phyloP scores from a whole-genome alignment of 2,888 invertebrate genomes.

The Metacarcinus magister region DNA sequence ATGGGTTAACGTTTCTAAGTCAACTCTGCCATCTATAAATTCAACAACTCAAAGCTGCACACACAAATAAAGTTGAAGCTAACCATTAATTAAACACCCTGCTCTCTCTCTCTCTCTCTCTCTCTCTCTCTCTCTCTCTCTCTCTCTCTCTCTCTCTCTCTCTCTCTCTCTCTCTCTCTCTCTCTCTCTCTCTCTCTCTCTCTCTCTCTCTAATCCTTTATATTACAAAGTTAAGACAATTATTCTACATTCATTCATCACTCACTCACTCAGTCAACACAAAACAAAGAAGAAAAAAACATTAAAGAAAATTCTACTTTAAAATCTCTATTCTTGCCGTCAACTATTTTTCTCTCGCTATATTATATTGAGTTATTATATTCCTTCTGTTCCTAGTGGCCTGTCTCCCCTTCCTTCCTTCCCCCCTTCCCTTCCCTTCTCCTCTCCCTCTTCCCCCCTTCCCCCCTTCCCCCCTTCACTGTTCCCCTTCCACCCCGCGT shows the following conservation, averaged over 20 bases:
- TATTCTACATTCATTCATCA: not conserved
- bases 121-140: no score
- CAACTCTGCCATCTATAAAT: no score
- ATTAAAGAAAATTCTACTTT: not conserved
- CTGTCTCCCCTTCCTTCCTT: not conserved
- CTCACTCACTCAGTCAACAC: not conserved
- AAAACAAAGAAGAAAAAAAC: not conserved
- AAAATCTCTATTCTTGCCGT: not conserved
- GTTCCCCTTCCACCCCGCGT: conserved; percentile 4
- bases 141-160: not conserved
- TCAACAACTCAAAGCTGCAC: no score
- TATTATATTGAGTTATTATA: conserved; percentile 61
- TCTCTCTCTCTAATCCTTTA: not conserved
- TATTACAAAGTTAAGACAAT: not conserved
- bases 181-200: not conserved
- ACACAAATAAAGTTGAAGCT: no score
- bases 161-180: not conserved
- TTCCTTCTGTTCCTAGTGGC: not conserved
- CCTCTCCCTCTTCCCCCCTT: not conserved
- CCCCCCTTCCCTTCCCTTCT: not conserved
- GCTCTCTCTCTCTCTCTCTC: no score
- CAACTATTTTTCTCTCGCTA: not conserved
- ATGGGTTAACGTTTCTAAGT: no score
- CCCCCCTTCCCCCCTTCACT: not conserved
- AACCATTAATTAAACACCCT: no score